Conservation (phyloP, 2,113 vertebrate genomes). For the Lampris incognitus region DNA sequence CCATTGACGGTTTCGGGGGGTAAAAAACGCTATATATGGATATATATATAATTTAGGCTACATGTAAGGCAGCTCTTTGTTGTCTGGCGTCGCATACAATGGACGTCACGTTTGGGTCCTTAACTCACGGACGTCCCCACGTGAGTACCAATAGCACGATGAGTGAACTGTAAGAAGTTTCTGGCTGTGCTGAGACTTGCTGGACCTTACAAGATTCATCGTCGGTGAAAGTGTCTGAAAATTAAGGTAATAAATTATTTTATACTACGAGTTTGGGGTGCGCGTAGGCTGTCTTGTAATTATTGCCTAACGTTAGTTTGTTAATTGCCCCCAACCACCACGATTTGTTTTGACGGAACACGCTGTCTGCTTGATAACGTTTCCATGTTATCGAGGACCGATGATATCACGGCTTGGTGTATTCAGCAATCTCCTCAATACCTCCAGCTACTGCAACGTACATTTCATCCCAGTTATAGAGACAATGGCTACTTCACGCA, state of each 20-base stretch:
- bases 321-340: background rate
- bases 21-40: too few species aligned
- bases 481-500: slow-evolving; percentile 87
- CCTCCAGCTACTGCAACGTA: too few species aligned
- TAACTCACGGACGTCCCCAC: slow-evolving; percentile 60
- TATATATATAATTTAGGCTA: background rate
- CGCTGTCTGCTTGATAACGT: background rate
- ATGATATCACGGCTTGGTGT: too few species aligned
- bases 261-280: background rate
- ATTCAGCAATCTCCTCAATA: too few species aligned
- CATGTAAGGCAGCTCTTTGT: background rate
- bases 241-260: slow-evolving; percentile 36
- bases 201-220: background rate
- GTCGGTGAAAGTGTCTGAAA: background rate
- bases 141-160: slow-evolving; percentile 72
- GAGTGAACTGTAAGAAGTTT: slow-evolving; percentile 11
- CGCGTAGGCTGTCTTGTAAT: background rate
- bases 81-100: slow-evolving; percentile 36
- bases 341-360: slow-evolving; percentile 9
- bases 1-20: too few species aligned
- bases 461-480: background rate
- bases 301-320: too few species aligned
- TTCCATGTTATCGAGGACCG: too few species aligned
- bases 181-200: background rate
- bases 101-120: slow-evolving; percentile 73